Evolutionary conservation across 1,140 invertebrate species (phyloP).

Genomic region (Drosophila fuyamai): DNA sequence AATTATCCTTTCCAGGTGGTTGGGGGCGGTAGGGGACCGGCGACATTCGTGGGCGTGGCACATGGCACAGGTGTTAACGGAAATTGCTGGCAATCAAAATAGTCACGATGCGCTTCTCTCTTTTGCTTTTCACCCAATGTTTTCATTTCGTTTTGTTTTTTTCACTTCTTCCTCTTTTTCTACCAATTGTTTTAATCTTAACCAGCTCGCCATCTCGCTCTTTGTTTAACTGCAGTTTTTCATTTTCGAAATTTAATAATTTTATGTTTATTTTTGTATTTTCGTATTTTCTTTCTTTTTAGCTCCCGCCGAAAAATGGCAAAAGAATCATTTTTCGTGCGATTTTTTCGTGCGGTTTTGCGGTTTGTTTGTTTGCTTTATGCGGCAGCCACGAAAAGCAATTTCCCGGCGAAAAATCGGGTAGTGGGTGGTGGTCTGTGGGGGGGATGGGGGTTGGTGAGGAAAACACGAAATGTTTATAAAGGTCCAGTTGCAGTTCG

Average conservation of each 20-base stretch:
- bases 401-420: constrained; percentile 37
- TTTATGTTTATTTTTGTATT: constrained; percentile 1
- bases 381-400: constrained; percentile 53
- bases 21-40: not conserved
- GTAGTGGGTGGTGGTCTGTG: not conserved
- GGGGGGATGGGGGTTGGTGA: not conserved
- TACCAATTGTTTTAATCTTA: constrained; percentile 19
- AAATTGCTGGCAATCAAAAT: constrained; percentile 30
- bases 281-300: not conserved
- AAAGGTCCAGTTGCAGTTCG: constrained; percentile 42
- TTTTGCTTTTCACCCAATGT: constrained; percentile 9
- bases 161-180: constrained; percentile 13
- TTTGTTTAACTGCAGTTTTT: constrained; percentile 44
- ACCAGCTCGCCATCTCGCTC: constrained; percentile 9
- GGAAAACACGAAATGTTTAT: constrained; percentile 53
- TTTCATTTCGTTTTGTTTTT: not conserved
- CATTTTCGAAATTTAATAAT: constrained; percentile 30
- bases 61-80: constrained; percentile 35
- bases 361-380: constrained; percentile 66
- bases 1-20: constrained; percentile 12
- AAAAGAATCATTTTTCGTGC: constrained; percentile 13
- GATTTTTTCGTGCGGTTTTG: constrained; percentile 34
- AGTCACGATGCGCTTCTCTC: constrained; percentile 11
- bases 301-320: not conserved
- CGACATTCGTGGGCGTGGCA: constrained; percentile 28